phyloP scores from a whole-genome alignment of 2,888 invertebrate species.

The Dryococelus australis region DNA sequence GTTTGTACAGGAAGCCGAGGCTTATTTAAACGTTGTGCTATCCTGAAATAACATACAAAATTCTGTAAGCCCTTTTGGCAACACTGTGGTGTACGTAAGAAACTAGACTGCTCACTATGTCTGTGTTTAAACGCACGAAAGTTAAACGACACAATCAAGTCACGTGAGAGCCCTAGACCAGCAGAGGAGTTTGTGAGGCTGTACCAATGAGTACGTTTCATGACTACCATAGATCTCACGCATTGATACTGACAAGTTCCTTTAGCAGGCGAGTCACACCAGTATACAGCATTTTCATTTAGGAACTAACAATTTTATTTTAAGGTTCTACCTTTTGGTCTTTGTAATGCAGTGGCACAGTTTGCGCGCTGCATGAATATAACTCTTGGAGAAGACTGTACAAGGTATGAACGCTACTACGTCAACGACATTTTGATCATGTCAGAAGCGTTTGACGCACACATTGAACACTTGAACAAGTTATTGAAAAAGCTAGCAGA shows the following conservation, averaged over 20 bases:
- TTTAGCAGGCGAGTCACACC: constrained; percentile 31
- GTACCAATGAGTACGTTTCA: constrained; percentile 27
- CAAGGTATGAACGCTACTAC: not conserved
- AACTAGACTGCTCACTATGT: constrained; percentile 42
- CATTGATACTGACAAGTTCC: constrained; percentile 44
- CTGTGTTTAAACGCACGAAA: not conserved
- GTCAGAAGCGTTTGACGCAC: constrained; percentile 1
- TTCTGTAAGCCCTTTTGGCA: not conserved
- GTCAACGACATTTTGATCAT: constrained; percentile 18
- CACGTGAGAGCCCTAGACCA: constrained; percentile 40
- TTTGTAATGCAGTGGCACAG: constrained; percentile 13
- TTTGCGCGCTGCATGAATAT: not conserved
- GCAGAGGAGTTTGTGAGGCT: constrained; percentile 40
- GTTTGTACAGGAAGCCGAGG: not conserved
- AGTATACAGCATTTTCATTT: constrained; percentile 45
- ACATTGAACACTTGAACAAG: not conserved
- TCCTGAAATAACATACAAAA: not conserved
- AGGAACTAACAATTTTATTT: constrained; percentile 39
- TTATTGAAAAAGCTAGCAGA: not conserved
- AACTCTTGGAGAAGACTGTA: not conserved
- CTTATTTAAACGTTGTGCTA: not conserved
- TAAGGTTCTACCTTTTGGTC: constrained; percentile 21
- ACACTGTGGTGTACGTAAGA: constrained; percentile 26
- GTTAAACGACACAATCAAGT: constrained; percentile 43
- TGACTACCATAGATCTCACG: constrained; percentile 42